Evolutionary conservation across 2,888 invertebrate species (phyloP), one percentile per base, ranked within the genome.

Genomic region (Xestia xanthographa): DNA sequence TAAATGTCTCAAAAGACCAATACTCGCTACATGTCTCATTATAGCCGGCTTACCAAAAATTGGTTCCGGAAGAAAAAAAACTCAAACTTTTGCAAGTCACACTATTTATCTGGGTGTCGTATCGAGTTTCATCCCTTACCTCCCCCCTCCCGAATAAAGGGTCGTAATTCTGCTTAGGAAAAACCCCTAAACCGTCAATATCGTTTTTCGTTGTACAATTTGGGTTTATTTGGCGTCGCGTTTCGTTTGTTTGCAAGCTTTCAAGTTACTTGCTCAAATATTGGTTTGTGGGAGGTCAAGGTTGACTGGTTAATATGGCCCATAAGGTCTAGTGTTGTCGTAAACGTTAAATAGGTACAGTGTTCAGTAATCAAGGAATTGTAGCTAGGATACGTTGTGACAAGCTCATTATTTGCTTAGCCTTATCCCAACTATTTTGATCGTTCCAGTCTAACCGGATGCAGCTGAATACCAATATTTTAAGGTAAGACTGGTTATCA

Each of bases 131-230:
- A 78, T 80, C 85, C 80, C 87, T 81, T 74, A 45, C 62, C 43
- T 14, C 60, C 84, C 69, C 73, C 38, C n/a, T 11, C 80, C 77
- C 77, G 74, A 81, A 84, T 82, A 87, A 89, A 87, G 84, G 84
- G 68, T 79, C 85, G 84, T 89, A 87, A 88, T 86, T 88, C 86
- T 84, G 81, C 90, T 86, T 83, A 85, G 85, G 82, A 82, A 72
- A 84, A 77, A 77, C 77, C 85, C 85, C 79, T 87, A 87, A 89
- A 87, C 86, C 89, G 80, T 87, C 90, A 88, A 91, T 92, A 90
- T 88, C 86, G 90, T 91, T 92, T 91, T 90, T 85, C 86, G 82
- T 86, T 83, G 85, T 87, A 89, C 89, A 87, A 91, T 92, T 91
- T 86, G 89, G 89, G 87, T 89, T 90, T 92, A 91, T 92, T 91